Evolutionary conservation across 2,888 invertebrate genomes (phyloP), one percentile per base, ranked within the genome.

Genomic region (Taphrorychus bicolor): DNA sequence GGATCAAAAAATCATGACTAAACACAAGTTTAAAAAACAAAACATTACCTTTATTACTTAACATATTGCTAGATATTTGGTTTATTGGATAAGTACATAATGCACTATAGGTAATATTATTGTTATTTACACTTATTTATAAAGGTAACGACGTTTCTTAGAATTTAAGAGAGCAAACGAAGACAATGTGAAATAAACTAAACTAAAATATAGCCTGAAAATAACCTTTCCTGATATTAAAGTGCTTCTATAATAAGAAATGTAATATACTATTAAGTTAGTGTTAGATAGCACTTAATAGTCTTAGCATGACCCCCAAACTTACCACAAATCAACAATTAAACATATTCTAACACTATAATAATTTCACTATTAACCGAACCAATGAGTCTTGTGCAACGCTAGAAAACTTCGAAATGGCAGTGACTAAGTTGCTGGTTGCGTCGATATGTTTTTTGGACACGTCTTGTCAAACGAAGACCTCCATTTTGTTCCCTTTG

Each of bases 401-500:
- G n/a, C 21, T 21, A 18, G 19, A 51, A 21, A 19, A 45, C 45
- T 14, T 22, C 51, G 5, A 42, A 66, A 58, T 62, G 70, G 70
- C 70, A 70, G 70, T 70, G 63, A 18, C 22, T 59, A 45, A 59
- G 63, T 70, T 61, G 70, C 70, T 70, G 70, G 70, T 66, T 66
- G 53, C 59, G 19, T 54, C 59, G 70, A 70, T 70, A 66, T 70
- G 66, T 70, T 53, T 60, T 22, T 66, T 62, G 62, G 63, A 59
- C 59, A 60, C 52, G 49, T 48, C 48, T 42, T 52, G 69, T 87
- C 85, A 87, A 83, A 89, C 87, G 75, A 88, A 83, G 73, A 90
- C 87, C 81, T 90, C 90, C 88, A 91, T 89, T 76, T 88, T 86
- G 82, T 89, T 89, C 68, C 87, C 88, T 82, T 89, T 89, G 68